Evolutionary conservation across 2,797 vertebrate species (phyloP).

Genomic region (Hirundo rustica): DNA sequence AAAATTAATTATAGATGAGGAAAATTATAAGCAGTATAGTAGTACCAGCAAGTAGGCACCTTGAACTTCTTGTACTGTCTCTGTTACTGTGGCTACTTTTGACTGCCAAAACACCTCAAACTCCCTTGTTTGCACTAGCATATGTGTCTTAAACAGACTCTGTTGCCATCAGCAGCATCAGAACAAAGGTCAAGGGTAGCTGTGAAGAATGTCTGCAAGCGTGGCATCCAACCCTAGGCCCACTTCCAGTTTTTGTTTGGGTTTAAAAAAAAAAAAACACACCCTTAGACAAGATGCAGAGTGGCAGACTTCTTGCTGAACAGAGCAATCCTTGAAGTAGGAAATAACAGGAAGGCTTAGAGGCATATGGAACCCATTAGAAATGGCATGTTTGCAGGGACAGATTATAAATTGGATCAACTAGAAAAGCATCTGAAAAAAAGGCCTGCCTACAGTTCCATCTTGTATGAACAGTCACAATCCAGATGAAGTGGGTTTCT

Average conservation of each 20-base stretch:
- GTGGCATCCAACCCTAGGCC: neutral
- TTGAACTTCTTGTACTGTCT: neutral
- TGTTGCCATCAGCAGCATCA: neutral
- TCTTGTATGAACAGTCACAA: constrained; percentile 21
- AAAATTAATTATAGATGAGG: neutral
- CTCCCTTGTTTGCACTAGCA: neutral
- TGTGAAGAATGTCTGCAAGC: constrained; percentile 15
- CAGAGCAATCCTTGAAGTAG: constrained; percentile 31
- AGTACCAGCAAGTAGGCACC: neutral
- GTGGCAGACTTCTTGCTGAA: constrained; percentile 56
- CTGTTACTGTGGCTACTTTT: neutral
- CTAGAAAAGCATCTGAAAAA: constrained; percentile 52
- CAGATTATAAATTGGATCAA: constrained; percentile 62
- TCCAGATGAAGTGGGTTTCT: constrained; percentile 10
- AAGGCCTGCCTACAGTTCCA: neutral
- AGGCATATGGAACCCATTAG: constrained; percentile 65
- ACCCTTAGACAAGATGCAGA: constrained; percentile 30
- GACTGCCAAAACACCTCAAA: neutral
- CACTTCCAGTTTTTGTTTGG: constrained; percentile 41
- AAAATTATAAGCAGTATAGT: neutral
- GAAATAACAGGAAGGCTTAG: constrained; percentile 46
- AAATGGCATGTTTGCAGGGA: constrained; percentile 57
- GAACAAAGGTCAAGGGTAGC: neutral
- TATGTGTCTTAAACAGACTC: neutral
- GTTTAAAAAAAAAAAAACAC: neutral